Conservation (phyloP, 2,113 vertebrate genomes). For the Dunckerocampus dactyliophorus region DNA sequence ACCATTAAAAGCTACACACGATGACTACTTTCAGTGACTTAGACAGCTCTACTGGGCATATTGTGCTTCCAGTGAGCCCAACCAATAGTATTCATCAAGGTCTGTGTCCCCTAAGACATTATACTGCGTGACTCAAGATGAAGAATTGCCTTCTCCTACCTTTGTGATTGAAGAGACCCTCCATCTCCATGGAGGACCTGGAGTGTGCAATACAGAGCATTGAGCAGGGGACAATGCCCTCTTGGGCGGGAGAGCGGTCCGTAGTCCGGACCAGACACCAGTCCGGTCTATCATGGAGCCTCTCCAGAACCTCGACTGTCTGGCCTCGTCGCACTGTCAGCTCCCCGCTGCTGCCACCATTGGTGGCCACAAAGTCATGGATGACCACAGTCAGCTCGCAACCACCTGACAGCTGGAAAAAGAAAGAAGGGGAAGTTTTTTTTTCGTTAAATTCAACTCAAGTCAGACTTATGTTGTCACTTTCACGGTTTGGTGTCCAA, state of each 20-base stretch:
- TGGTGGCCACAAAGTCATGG: conserved; percentile 88
- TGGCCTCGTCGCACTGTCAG: conserved; percentile 89
- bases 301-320: conserved; percentile 90
- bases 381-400: conserved; percentile 94
- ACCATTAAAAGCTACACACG: no score
- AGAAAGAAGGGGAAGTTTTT: conserved; percentile 16
- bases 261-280: conserved; percentile 94
- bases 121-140: background rate
- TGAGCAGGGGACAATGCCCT: conserved; percentile 89
- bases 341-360: conserved; percentile 82
- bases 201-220: conserved; percentile 94
- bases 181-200: conserved; percentile 94
- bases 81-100: no score
- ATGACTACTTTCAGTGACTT: no score
- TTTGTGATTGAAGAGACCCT: conserved; percentile 97
- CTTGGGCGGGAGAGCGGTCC: conserved; percentile 85
- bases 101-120: background rate
- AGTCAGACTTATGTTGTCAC: background rate
- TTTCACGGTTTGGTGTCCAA: background rate
- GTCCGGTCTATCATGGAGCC: conserved; percentile 89
- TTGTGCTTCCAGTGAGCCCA: no score
- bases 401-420: conserved; percentile 85
- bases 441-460: background rate
- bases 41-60: no score
- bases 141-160: conserved; percentile 70